Conservation (phyloP, 2,113 vertebrate species). For the Eretmochelys imbricata region DNA sequence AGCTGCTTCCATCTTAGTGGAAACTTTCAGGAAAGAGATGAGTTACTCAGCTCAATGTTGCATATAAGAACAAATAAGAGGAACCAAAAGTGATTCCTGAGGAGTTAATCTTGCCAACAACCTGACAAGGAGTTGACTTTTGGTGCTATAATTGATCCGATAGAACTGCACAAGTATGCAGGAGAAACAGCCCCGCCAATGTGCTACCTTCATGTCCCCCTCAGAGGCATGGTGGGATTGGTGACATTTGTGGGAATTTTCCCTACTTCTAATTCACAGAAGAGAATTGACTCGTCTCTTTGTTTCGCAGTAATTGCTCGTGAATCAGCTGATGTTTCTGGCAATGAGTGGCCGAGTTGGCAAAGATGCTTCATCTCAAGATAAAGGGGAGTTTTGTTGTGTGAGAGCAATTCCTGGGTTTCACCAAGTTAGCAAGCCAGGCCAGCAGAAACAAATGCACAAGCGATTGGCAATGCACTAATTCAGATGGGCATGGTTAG, state of each 20-base stretch:
- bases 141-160: not conserved
- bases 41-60: not conserved
- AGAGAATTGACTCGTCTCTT: not conserved
- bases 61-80: not conserved
- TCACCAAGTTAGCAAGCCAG: conserved; percentile 13
- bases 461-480: not conserved
- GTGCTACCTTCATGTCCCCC: not conserved
- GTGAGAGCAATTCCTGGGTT: conserved; percentile 15
- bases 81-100: not conserved
- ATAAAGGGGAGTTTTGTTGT: conserved; percentile 67
- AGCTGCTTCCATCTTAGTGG: not conserved
- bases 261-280: not conserved
- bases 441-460: not conserved
- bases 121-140: not conserved
- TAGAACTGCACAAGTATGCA: not conserved
- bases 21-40: not conserved
- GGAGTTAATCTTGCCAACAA: not conserved
- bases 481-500: not conserved
- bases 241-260: conserved; percentile 10
- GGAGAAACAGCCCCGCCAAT: not conserved
- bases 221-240: not conserved
- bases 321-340: conserved; percentile 63
- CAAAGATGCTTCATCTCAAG: conserved; percentile 27
- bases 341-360: conserved; percentile 55
- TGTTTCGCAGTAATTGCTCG: conserved; percentile 60